Base-by-base conservation (phyloP, 2,797 vertebrate genomes). In the Clarias platycephalus region DNA sequence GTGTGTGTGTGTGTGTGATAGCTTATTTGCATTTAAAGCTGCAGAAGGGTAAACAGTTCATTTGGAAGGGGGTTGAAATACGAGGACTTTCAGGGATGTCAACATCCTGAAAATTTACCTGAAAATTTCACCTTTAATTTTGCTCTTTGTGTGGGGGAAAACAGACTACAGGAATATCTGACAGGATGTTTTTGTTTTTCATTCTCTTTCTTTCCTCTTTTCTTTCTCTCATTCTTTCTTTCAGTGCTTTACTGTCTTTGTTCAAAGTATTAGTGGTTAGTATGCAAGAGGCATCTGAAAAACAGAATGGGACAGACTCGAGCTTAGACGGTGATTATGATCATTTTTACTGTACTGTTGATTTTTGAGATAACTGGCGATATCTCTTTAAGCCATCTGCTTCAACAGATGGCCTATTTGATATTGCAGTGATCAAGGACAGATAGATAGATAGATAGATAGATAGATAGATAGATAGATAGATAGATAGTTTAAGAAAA, bases 301-400 rank as follows among this genome's bases (percentile, higher is more conserved):
- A 76, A 76, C 74, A 76, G 26, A 7, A 22, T n/a, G 31, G 63
- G 67, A 16, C 26, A 67, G 18, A 2, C 24, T 53, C 18, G 28
- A 66, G 40, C 28, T 37, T 60, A 22, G 28, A 62, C 12, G 24
- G 31, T 77, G 31, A 34, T 75, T 75, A 75, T 75, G 72, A 57
- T 58, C 26, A 55, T 58, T 63, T 44, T n/a, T 63, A 63, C 24
- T 63, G 57, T 24, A 57, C 10, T 70, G 91, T 63, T 63, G 34
- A 40, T 64, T 90, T 88, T 86, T 88, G 49, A 79, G 58, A 82
- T 91, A 91, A 91, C 90, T 91, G 89, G 87, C 84, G 88, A 89
- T 88, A 91, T 90, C 88, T 89, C 86, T 86, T 84, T 83, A 57
- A 88, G 87, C 92, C 91, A 92, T 93, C 93, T 93, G 91, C 91